Evolutionary conservation across 2,113 vertebrate species (phyloP), one percentile per base, ranked within the genome.

Genomic region (Seriola rivoliana): DNA sequence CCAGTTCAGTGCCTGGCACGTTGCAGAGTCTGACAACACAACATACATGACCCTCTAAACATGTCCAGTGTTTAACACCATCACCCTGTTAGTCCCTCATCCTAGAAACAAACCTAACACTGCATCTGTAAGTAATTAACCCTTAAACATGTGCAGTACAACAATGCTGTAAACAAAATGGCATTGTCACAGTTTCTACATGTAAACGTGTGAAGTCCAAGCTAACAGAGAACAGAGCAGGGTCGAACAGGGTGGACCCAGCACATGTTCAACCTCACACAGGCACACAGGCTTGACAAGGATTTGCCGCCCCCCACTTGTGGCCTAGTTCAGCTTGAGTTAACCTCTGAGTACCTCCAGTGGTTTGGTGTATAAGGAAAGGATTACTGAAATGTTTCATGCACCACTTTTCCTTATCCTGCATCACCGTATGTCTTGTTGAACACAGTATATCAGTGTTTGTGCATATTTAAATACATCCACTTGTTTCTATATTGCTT

Each of bases 71-170:
- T 75, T 85, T 71, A 85, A 85, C 84, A 79, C 82, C 52, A 66
- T 84, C 78, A 32, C 63, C 52, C 36, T 44, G 82, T 85, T 88
- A 70, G 69, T 80, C 80, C 69, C 40, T 80, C 54, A 14, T 48
- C 78, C 59, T 48, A 46, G 79, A 92, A 88, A 90, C 91, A 75
- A 67, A 60, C 71, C 78, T 36, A 68, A 63, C 70, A 10, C 81
- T 19, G 79, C 94, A 93, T 90, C 92, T 96, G 95, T 83, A 71
- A 91, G 81, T 85, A 86, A 92, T 95, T 94, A 94, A 88, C 87
- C 90, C 84, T 59, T 44, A 83, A 89, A 92, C 90, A 89, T 67
- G 82, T 86, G 82, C 77, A 52, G 67, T 82, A 90, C 87, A 91
- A 89, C 89, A 90, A 88, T 88, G 89, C 70, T 72, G 91, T 92